Evolutionary conservation across 2,113 vertebrate genomes (phyloP).

Genomic region (Mesitornis unicolor): DNA sequence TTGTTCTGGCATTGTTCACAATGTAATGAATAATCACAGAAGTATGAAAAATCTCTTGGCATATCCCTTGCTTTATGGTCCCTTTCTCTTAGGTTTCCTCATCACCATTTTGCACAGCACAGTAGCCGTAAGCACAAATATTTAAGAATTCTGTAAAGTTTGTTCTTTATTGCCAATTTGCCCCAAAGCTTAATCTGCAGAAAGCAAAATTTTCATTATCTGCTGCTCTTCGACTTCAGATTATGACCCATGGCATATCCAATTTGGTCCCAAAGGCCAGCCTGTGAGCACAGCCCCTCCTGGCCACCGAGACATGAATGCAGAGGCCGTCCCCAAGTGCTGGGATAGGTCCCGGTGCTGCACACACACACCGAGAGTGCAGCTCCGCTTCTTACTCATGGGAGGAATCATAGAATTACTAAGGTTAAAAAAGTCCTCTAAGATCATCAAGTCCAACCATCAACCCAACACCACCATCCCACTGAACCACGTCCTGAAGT

Average conservation of each 20-base stretch:
- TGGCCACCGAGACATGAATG: fast-evolving
- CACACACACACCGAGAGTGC: fast-evolving
- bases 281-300: background rate
- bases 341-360: fast-evolving
- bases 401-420: no score
- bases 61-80: background rate
- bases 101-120: fast-evolving
- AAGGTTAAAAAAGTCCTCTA: no score
- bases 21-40: background rate
- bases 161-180: background rate
- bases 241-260: background rate
- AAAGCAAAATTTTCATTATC: background rate
- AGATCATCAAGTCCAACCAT: no score
- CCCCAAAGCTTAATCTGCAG: background rate
- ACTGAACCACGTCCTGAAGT: no score
- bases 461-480: no score
- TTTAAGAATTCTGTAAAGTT: background rate
- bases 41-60: background rate
- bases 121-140: fast-evolving
- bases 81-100: background rate
- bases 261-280: background rate
- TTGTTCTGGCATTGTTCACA: background rate
- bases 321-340: fast-evolving
- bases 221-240: background rate
- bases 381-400: fast-evolving